A percentile compares a stretch with the other conserved stretches of the same genome.
Evolutionary conservation across 2,797 vertebrate species (phyloP).

Genomic region (Naso thynnoides): DNA sequence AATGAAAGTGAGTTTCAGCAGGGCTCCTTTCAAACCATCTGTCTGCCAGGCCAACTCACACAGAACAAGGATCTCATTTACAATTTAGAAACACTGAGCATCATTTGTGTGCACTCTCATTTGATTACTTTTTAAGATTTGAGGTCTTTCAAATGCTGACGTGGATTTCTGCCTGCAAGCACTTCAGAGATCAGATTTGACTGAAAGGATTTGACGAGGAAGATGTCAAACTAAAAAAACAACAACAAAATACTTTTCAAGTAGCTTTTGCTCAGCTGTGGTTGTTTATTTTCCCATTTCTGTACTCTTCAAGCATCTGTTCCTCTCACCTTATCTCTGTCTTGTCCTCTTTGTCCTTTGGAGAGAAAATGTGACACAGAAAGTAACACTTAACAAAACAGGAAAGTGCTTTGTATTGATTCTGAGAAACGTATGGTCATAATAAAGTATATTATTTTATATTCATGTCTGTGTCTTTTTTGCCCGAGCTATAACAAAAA

Average conservation of each 20-base stretch:
- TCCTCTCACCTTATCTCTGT: conserved; percentile 24
- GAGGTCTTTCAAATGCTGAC: conserved; percentile 8
- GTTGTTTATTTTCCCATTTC: not conserved
- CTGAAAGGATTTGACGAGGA: not conserved
- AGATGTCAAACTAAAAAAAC: not conserved
- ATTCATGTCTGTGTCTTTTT: conserved; percentile 54
- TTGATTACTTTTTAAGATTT: not conserved
- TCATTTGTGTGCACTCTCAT: not conserved
- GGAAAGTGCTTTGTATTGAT: conserved; percentile 81
- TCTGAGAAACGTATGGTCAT: conserved; percentile 79
- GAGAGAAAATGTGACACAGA: conserved; percentile 73
- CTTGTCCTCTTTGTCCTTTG: conserved; percentile 69
- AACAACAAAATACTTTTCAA: not conserved
- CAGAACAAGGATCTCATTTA: conserved; percentile 19
- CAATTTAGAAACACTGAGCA: not conserved
- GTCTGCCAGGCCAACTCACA: conserved; percentile 5
- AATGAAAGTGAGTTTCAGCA: conserved; percentile 38
- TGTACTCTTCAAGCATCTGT: not conserved
- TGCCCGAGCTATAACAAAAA: not conserved
- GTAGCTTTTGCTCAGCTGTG: not conserved
- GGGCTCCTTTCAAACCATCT: conserved; percentile 54
- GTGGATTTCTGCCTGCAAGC: not conserved
- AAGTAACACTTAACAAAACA: conserved; percentile 70
- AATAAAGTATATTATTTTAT: conserved; percentile 87
- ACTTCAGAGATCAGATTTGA: conserved; percentile 11